A percentile compares a stretch with the other conserved stretches of the same genome.
These are phyloP conservation scores for Oxycera nigricornis DNA, from an alignment of 2,888 invertebrate genomes.

Conservation along the genomic window DNA sequence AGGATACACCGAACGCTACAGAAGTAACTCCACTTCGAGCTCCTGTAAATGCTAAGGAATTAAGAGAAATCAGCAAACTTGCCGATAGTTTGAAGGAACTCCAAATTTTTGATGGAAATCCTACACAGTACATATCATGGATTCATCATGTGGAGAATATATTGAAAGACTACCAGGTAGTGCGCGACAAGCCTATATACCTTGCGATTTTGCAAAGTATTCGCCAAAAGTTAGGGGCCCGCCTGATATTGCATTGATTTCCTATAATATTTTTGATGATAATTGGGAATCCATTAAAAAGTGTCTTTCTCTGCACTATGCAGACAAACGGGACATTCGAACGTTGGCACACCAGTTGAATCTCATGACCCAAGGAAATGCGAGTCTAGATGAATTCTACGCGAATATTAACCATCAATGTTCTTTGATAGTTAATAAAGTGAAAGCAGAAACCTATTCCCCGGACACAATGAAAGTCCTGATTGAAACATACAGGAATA, in stretches of 20 bases:
- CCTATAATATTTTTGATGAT: constrained; percentile 40
- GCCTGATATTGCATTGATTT: constrained; percentile 35
- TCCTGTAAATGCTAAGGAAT: too few species aligned
- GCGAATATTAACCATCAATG: constrained; percentile 38
- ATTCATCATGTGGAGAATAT: too few species aligned
- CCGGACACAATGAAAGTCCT: constrained; percentile 25
- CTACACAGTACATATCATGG: too few species aligned
- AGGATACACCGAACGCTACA: too few species aligned
- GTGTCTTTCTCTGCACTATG: constrained; percentile 47
- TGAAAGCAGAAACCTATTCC: constrained; percentile 24
- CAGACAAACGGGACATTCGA: constrained; percentile 48
- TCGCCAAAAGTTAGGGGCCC: too few species aligned
- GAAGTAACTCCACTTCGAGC: too few species aligned
- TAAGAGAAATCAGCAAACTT: too few species aligned
- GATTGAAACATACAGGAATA: constrained; percentile 33
- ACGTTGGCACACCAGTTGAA: constrained; percentile 47
- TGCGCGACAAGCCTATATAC: too few species aligned
- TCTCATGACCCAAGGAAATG: constrained; percentile 43
- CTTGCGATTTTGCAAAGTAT: too few species aligned
- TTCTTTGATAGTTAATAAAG: constrained; percentile 35
- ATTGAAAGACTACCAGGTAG: too few species aligned
- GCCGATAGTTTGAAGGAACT: too few species aligned
- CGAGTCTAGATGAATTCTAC: constrained; percentile 44
- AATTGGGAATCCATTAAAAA: constrained; percentile 46
- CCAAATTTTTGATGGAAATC: too few species aligned